phyloP scores from a whole-genome alignment of 92 coral and sea anemone genomes.

The Anthopleura xanthogrammica region DNA sequence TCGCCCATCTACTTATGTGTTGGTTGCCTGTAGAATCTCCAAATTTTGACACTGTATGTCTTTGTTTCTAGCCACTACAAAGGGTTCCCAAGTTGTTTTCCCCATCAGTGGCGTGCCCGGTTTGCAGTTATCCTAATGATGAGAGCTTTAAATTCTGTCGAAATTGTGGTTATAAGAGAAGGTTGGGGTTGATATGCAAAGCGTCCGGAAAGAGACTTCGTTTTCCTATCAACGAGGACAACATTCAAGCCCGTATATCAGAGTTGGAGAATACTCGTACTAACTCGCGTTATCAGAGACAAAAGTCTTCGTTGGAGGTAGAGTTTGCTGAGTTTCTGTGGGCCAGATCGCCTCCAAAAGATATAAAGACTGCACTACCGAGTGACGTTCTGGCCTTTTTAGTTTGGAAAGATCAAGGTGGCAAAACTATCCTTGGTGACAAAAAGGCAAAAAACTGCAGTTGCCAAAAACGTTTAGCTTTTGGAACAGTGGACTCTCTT shows the following conservation, averaged over 20 bases:
- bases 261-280: not conserved
- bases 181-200: not conserved
- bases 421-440: not conserved
- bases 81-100: conserved; percentile 16
- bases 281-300: conserved; percentile 26
- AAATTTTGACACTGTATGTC: not conserved
- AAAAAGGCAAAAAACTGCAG: not conserved
- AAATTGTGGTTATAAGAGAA: conserved; percentile 23
- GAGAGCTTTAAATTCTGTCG: conserved; percentile 22
- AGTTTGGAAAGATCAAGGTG: conserved; percentile 31
- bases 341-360: conserved; percentile 2
- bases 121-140: conserved; percentile 25
- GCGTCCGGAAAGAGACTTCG: not conserved
- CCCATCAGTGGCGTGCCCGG: conserved; percentile 32
- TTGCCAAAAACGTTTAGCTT: conserved; percentile 17
- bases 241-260: conserved; percentile 1
- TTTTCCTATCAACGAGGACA: conserved; percentile 3
- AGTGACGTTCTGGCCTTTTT: conserved; percentile 30
- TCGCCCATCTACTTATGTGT: not conserved
- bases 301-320: conserved; percentile 29
- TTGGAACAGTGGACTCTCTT: conserved; percentile 30
- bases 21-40: conserved; percentile 27
- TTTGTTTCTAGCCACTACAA: conserved; percentile 3
- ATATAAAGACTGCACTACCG: conserved; percentile 22
- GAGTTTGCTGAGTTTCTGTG: conserved; percentile 20